Base-by-base conservation (phyloP, 2,113 vertebrate species). In the Mirounga angustirostris region DNA sequence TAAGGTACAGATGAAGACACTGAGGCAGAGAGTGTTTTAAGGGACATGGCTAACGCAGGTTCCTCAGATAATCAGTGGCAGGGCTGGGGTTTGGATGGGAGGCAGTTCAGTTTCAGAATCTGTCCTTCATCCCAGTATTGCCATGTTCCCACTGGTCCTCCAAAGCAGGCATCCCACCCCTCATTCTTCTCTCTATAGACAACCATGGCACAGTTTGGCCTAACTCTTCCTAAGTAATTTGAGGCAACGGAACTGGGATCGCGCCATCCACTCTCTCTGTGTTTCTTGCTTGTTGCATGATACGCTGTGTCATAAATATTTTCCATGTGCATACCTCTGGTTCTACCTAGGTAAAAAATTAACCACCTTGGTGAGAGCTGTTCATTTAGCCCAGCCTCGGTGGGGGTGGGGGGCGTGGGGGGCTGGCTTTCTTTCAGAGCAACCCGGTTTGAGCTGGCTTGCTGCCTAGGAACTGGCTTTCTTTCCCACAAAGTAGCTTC, bases 401-500 rank as follows among this genome's bases (percentile, higher is more conserved):
- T 0, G 0, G 58, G 78, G 80, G 10, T 46, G 43, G 46, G 46
- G 7, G 7, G 7, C 7, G 7, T 7, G 46, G 46, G 46, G 78
- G 80, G 10, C 84, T 92, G 87, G 88, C 63, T 81, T 36, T 22
- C 63, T 86, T 86, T 96, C 18, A 46, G 91, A 91, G 59, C 89
- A 91, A 22, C 40, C 79, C 74, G 19, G 73, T 76, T 93, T 61
- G 65, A 28, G 28, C 94, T 96, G 97, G 94, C 95, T 91, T 40
- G 18, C 18, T 83, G 97, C 97, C 95, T 89, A 52, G 85, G 82
- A 61, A 24, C 94, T 54, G 83, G 73, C 97, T 91, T 43, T 28
- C 96, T 98, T 98, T 98, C 98, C 97, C 97, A 98, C 98, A 94
- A 97, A 93, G 86, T 87, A 54, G 92, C 93, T 97, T 79, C 94